phyloP scores from a whole-genome alignment of 2,888 invertebrate genomes.

The Autographa gamma region DNA sequence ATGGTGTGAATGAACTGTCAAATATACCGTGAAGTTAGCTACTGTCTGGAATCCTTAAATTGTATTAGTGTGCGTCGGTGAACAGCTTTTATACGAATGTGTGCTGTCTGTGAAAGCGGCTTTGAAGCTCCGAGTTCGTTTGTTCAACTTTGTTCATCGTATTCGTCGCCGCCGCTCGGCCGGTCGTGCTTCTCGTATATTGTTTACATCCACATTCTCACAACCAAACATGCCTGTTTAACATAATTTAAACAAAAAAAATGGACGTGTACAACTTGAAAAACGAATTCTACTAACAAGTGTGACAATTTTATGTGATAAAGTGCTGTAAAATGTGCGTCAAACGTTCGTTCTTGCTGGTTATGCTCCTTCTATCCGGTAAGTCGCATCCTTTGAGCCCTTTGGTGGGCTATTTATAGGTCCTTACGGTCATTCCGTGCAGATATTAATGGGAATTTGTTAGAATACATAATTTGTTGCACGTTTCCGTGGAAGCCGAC shows the following conservation, averaged over 20 bases:
- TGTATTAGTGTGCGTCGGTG: slow-evolving; percentile 64
- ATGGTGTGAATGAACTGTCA: slow-evolving; percentile 85
- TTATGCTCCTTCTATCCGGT: slow-evolving; percentile 81
- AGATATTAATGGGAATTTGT: slow-evolving; percentile 81
- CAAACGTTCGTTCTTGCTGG: slow-evolving; percentile 72
- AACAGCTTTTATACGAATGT: slow-evolving; percentile 62
- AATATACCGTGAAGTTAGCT: slow-evolving; percentile 82
- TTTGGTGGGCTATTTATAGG: slow-evolving; percentile 81
- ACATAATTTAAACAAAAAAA: slow-evolving; percentile 72
- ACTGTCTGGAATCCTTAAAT: slow-evolving; percentile 73
- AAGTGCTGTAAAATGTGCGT: slow-evolving; percentile 78
- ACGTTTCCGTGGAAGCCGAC: slow-evolving; percentile 58
- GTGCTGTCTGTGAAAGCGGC: slow-evolving; percentile 75
- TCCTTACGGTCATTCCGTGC: slow-evolving; percentile 79
- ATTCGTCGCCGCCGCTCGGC: slow-evolving; percentile 61
- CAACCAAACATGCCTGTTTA: slow-evolving; percentile 65
- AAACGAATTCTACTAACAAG: slow-evolving; percentile 51
- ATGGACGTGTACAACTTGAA: slow-evolving; percentile 56
- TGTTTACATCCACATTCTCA: slow-evolving; percentile 67
- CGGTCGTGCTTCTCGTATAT: slow-evolving; percentile 57
- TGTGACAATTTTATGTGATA: slow-evolving; percentile 68
- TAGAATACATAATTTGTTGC: slow-evolving; percentile 67
- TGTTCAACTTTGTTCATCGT: slow-evolving; percentile 63
- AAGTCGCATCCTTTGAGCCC: slow-evolving; percentile 81
- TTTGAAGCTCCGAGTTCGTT: slow-evolving; percentile 68